phyloP scores from a whole-genome alignment of 1,140 invertebrate genomes.

The Bombus breviceps region DNA sequence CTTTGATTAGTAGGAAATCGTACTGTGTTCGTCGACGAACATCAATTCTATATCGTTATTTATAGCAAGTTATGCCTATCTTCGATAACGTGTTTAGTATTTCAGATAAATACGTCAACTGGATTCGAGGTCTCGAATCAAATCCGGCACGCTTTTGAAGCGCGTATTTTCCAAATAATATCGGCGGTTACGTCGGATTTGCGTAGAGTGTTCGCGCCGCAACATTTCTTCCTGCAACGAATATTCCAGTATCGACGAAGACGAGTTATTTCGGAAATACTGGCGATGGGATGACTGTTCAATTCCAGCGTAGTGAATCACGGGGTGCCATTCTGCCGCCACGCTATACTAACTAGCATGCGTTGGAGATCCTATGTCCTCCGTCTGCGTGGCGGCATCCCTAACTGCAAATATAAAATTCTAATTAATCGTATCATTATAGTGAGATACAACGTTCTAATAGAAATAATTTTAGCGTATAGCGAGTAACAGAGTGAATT shows the following conservation, averaged over 20 bases:
- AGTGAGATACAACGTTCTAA: neutral
- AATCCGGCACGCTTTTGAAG: slow-evolving; percentile 67
- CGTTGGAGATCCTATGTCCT: slow-evolving; percentile 74
- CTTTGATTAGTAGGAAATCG: slow-evolving; percentile 17
- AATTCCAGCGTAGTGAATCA: slow-evolving; percentile 1
- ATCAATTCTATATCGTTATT: neutral
- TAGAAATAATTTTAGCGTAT: neutral
- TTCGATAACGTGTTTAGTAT: neutral
- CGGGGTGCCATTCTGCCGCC: slow-evolving; percentile 71
- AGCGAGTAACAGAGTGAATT: neutral
- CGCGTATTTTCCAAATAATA: slow-evolving; percentile 32
- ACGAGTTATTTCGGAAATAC: slow-evolving; percentile 5
- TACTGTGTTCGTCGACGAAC: neutral
- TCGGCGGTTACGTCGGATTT: slow-evolving; percentile 32
- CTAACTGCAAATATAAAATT: slow-evolving; percentile 55
- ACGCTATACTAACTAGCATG: slow-evolving; percentile 81
- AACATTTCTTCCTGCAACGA: neutral
- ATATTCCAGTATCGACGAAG: slow-evolving; percentile 33
- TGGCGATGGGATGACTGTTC: slow-evolving; percentile 28
- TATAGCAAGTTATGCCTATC: neutral
- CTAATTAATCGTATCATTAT: neutral
- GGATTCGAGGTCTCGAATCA: slow-evolving; percentile 60
- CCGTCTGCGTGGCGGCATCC: slow-evolving; percentile 81
- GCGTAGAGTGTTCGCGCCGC: neutral
- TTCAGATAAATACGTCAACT: slow-evolving; percentile 32